Conservation (phyloP, 53 echinoderm and acorn worm species). For the Patiria pectinifera region DNA sequence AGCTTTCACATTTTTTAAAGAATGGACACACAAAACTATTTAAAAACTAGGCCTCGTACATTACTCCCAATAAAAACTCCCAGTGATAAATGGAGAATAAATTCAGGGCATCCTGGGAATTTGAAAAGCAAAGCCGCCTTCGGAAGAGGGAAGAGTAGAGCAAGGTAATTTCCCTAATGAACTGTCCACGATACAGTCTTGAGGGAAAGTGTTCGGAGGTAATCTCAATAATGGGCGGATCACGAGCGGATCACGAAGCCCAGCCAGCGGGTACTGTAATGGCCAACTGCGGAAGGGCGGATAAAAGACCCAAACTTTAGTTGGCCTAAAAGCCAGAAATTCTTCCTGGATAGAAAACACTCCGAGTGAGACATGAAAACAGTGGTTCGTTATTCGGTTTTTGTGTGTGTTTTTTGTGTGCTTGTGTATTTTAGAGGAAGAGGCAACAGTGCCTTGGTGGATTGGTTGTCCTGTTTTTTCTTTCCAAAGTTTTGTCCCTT, state of each 20-base stretch:
- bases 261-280: too few relatives aligned
- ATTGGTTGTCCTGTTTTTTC: too few relatives aligned
- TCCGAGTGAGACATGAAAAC: too few relatives aligned
- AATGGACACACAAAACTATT: background rate
- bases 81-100: background rate
- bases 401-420: too few relatives aligned
- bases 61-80: background rate
- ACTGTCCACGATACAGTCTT: background rate
- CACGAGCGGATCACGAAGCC: slow-evolving; percentile 30
- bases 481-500: too few relatives aligned
- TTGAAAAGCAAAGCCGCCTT: background rate
- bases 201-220: background rate
- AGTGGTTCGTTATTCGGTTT: too few relatives aligned
- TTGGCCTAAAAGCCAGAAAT: too few relatives aligned
- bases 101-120: background rate
- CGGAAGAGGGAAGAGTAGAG: background rate
- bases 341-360: too few relatives aligned
- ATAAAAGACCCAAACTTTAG: too few relatives aligned
- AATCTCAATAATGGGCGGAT: slow-evolving; percentile 14
- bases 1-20: background rate
- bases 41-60: background rate
- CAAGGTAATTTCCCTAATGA: slow-evolving; percentile 44
- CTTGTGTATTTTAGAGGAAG: too few relatives aligned
- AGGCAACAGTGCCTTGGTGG: too few relatives aligned
- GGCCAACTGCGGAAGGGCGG: background rate